A percentile compares a stretch with the other conserved stretches of the same genome.
Evolutionary conservation across 2,797 vertebrate species (phyloP).

Genomic region (Avahi laniger): DNA sequence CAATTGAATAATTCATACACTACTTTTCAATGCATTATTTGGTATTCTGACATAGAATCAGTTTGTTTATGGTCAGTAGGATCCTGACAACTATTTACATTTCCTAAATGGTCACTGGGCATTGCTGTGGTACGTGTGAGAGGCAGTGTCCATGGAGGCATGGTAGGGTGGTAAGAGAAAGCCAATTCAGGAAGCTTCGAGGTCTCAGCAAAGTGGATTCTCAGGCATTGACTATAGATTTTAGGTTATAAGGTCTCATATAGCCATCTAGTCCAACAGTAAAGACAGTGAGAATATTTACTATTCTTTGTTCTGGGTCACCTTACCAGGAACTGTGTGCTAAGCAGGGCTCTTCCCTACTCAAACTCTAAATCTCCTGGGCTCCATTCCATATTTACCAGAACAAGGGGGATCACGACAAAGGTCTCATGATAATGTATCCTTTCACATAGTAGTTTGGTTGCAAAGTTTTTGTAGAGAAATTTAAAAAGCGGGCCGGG

Average conservation of each 20-base stretch:
- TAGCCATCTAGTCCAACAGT: not conserved
- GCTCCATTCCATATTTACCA: not conserved
- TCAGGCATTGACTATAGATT: not conserved
- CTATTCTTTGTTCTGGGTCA: not conserved
- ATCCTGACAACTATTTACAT: not conserved
- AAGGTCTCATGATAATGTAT: not conserved
- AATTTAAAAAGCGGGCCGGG: not conserved
- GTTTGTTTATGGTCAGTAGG: not conserved
- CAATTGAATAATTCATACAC: not conserved
- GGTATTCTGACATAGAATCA: not conserved
- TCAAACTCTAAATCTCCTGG: not conserved
- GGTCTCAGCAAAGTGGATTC: not conserved
- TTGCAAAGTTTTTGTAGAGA: constrained; percentile 17
- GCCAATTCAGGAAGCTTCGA: not conserved
- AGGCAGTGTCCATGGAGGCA: not conserved
- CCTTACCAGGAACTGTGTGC: not conserved
- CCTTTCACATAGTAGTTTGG: not conserved
- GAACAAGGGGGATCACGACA: not conserved
- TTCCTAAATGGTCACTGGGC: not conserved
- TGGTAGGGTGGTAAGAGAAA: not conserved
- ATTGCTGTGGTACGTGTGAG: not conserved
- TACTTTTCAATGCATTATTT: not conserved
- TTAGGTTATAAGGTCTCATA: not conserved
- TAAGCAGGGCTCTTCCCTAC: not conserved
- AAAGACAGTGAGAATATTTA: not conserved